Percentiles rank a stretch among this genome's conserved stretches.
These are phyloP conservation scores for Bergia sp. DNA, from an alignment of 92 coral and sea anemone species.

Conservation along the genomic window DNA sequence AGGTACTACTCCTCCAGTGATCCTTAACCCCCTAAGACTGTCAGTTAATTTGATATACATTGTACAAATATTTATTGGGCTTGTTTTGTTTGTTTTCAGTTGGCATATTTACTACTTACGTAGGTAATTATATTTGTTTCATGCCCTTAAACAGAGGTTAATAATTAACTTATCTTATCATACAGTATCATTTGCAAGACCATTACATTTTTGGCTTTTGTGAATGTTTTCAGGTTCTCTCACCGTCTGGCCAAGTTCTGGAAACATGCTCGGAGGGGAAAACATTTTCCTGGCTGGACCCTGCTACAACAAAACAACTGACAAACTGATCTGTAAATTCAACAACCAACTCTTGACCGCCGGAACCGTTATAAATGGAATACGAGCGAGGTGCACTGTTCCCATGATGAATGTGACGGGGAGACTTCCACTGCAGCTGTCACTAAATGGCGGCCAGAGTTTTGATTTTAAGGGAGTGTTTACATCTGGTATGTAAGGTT, in stretches of 20 bases:
- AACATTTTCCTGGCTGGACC: constrained; percentile 52
- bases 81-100: too few relatives aligned
- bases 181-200: too few relatives aligned
- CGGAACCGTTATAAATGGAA: constrained; percentile 61
- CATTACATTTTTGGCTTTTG: too few relatives aligned
- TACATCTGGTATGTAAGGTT: constrained; percentile 61
- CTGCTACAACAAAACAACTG: constrained; percentile 52
- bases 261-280: constrained; percentile 56
- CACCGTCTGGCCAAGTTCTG: constrained; percentile 49
- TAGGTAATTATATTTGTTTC: too few relatives aligned
- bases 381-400: constrained; percentile 67
- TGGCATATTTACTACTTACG: too few relatives aligned
- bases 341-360: constrained; percentile 47
- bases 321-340: constrained; percentile 73
- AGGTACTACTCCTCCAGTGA: neutral
- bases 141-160: too few relatives aligned
- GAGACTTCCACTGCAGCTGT: constrained; percentile 64
- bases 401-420: constrained; percentile 76
- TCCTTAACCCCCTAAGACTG: too few relatives aligned
- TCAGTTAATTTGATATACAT: too few relatives aligned
- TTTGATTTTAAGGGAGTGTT: constrained; percentile 67
- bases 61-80: too few relatives aligned
- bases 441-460: constrained; percentile 73
- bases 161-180: too few relatives aligned
- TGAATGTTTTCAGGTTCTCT: constrained; percentile 17